Evolutionary conservation across 2,113 vertebrate species (phyloP), one percentile per base, ranked within the genome.

Genomic region (Aegotheles bennettii): DNA sequence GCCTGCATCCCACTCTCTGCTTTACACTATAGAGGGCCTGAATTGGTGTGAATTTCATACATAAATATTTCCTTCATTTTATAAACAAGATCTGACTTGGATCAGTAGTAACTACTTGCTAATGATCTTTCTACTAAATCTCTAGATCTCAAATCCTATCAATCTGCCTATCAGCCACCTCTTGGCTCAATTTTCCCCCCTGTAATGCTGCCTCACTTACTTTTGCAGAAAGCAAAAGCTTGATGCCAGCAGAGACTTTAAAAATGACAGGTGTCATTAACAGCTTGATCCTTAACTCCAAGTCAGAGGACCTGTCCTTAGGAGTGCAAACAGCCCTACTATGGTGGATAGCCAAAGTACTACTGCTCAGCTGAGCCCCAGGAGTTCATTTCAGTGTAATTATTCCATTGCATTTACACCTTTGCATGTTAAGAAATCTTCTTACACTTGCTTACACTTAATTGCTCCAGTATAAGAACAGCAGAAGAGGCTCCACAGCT

Each of bases 281-380:
- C 10, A 61, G 51, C 47, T 77, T 20, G 26, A 20, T 50, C 18
- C 29, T 60, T 64, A 59, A 14, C 11, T 26, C 28, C 36, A 53
- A 13, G 25, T 36, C 26, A 45, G 60, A 38, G 47, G 18, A 26
- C 16, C 13, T 25, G 47, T 25, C n/a, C 67, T 38, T 33, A 13
- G 1, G 14, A 21, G 69, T 9, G 35, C 23, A 11, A 68, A 78
- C 0, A 1, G 16, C 48, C 80, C 4, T 0, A 2, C 7, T 36
- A 8, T 43, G 14, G 18, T 16, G 29, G 21, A 29, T 13, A 43
- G 21, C 59, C 35, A 5, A 45, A 33, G 36, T 13, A 16, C 9
- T 26, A 2, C 24, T 5, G 33, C 75, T 51, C 69, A 48, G 35
- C 31, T 50, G 31, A 54, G 50, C 24, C 26, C 70, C 36, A 29